A percentile compares a stretch with the other conserved stretches of the same genome.
These are phyloP conservation scores for Pogonognathellus flavescens DNA, from an alignment of 1,140 invertebrate genomes.

Conservation along the genomic window DNA sequence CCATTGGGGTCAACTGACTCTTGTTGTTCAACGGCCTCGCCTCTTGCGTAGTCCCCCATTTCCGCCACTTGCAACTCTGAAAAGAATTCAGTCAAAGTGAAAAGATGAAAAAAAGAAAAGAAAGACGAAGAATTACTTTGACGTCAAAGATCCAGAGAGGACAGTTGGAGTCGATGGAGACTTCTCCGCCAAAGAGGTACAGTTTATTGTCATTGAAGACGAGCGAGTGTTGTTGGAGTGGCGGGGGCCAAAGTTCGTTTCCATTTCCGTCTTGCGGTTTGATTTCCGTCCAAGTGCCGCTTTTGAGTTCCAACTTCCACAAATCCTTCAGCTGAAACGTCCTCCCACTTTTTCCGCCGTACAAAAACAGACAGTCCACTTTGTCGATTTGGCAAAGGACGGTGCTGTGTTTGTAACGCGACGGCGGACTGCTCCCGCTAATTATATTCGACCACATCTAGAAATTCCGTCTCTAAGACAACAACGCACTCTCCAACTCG, in stretches of 20 bases:
- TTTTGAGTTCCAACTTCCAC: constrained; percentile 72
- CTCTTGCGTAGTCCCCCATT: constrained; percentile 72
- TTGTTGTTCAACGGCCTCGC: constrained; percentile 68
- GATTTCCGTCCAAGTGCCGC: constrained; percentile 71
- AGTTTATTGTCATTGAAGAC: constrained; percentile 82
- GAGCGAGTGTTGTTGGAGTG: constrained; percentile 79
- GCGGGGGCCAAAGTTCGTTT: constrained; percentile 49
- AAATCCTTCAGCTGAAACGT: constrained; percentile 71
- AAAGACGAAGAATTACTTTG: constrained; percentile 74
- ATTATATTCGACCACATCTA: constrained; percentile 13
- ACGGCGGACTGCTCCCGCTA: background rate
- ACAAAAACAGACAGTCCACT: constrained; percentile 56
- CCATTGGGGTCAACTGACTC: constrained; percentile 78
- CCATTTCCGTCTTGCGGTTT: constrained; percentile 59
- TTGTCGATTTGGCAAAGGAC: constrained; percentile 19
- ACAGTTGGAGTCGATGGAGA: constrained; percentile 68
- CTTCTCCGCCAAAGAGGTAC: constrained; percentile 90
- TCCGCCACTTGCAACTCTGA: constrained; percentile 46
- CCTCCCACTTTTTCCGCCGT: constrained; percentile 58
- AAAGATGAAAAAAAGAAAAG: too few species aligned
- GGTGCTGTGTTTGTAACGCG: background rate
- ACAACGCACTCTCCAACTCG: background rate
- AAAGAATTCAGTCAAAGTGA: too few species aligned
- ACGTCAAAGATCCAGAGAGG: constrained; percentile 90
- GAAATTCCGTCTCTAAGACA: background rate